Evolutionary conservation across 2,888 invertebrate species (phyloP).

Genomic region (Eumerus sabulonum): DNA sequence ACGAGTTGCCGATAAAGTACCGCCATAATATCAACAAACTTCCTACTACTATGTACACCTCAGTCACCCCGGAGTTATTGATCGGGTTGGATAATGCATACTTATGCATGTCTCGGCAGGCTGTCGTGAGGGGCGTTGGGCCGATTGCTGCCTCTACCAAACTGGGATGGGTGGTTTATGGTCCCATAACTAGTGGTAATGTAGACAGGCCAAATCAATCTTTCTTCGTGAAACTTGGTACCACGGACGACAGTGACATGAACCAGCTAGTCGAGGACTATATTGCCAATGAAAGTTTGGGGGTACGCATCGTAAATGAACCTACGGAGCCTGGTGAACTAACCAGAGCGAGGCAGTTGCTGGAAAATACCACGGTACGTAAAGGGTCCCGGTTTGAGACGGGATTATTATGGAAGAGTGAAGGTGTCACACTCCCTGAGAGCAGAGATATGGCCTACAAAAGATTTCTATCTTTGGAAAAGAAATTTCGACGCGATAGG

Average conservation of each 20-base stretch:
- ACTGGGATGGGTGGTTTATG: slow-evolving; percentile 39
- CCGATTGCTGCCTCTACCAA: slow-evolving; percentile 15
- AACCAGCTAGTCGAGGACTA: slow-evolving; percentile 20
- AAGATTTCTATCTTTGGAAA: too few species aligned
- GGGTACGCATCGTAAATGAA: slow-evolving; percentile 5
- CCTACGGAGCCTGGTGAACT: slow-evolving; percentile 8
- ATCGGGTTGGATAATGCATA: slow-evolving; percentile 45
- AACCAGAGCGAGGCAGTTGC: slow-evolving; percentile 32
- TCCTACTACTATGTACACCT: slow-evolving; percentile 15
- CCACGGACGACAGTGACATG: background rate
- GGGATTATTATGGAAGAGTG: too few species aligned
- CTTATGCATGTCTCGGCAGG: slow-evolving; percentile 23
- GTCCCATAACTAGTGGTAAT: background rate
- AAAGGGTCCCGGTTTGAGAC: too few species aligned
- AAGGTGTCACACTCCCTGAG: too few species aligned
- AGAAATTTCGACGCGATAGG: too few species aligned
- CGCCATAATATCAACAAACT: slow-evolving; percentile 24
- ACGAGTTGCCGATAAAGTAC: slow-evolving; percentile 29
- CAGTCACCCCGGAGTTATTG: slow-evolving; percentile 32
- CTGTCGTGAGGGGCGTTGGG: slow-evolving; percentile 1
- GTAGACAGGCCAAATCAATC: background rate
- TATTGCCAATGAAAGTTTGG: slow-evolving; percentile 14
- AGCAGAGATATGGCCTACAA: too few species aligned
- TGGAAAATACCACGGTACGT: too few species aligned
- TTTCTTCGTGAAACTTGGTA: background rate